Evolutionary conservation across 2,113 vertebrate genomes (phyloP), one percentile per base, ranked within the genome.

Genomic region (Corynorhinus townsendii): DNA sequence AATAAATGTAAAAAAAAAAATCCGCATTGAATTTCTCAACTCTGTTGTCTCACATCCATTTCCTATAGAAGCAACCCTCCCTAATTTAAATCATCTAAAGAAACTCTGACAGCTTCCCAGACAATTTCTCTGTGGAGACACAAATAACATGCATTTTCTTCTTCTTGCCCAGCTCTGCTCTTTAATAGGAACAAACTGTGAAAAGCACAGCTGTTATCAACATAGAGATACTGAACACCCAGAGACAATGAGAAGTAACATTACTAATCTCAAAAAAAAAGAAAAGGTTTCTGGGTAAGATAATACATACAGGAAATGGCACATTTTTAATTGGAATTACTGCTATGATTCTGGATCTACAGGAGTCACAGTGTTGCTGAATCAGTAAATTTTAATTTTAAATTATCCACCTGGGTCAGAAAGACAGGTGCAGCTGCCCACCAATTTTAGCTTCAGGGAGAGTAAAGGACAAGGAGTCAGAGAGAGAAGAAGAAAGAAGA

Each of bases 91-190:
- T 64, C 49, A 40, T 68, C 87, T 91, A 90, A 90, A 92, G 93
- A 93, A 93, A 95, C 26, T 66, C 86, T 92, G 95, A 97, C 87
- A 97, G 90, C 68, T 91, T 95, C 92, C 72, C 86, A 95, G 92
- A 64, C 16, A 80, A 68, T 94, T 96, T 95, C 79, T 94, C 62
- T 91, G 12, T 64, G 95, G 93, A 95, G 88, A 71, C 20, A 52
- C 68, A 93, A 95, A 95, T 93, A 49, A 56, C 76, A 91, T 81
- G 40, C 22, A 92, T 96, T 93, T 73, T 68, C 45, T 92, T 95
- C 56, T 96, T 92, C 88, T n/a, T 96, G 68, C 45, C 28, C 77
- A 49, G 56, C 92, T 96, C 86, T 96, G 90, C n/a, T 91, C 94
- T 96, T 96, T 93, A 95, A 94, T 86, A 84, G 77, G 79, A 90